These are phyloP conservation scores for Oncorhynchus keta DNA, from an alignment of 2,113 vertebrate genomes.

Conservation along the genomic window DNA sequence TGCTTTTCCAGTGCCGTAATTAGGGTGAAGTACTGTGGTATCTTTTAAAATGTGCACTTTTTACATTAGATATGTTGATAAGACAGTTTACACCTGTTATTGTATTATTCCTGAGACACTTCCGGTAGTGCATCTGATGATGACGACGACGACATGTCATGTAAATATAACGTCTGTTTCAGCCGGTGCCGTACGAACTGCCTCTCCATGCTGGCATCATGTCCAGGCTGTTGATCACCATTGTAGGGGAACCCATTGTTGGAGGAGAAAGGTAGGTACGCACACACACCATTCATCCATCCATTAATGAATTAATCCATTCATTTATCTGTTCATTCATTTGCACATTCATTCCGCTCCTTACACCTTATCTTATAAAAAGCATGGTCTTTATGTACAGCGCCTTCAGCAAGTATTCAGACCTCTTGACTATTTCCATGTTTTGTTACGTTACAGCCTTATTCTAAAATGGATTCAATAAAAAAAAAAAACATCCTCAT, in stretches of 20 bases:
- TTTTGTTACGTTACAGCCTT: too few species aligned
- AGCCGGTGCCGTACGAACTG: conserved; percentile 73
- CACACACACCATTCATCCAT: background rate
- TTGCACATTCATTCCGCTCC: too few species aligned
- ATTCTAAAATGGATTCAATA: too few species aligned
- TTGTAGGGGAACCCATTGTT: conserved; percentile 68
- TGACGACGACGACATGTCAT: too few species aligned
- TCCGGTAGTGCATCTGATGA: background rate
- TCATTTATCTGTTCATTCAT: too few species aligned
- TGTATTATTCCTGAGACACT: background rate
- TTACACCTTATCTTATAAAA: background rate
- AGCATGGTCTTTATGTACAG: background rate
- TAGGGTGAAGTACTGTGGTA: background rate
- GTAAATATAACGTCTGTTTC: conserved; percentile 40
- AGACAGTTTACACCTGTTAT: background rate
- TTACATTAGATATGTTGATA: conserved; percentile 11
- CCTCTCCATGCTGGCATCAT: conserved; percentile 75
- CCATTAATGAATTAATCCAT: background rate
- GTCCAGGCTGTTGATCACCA: conserved; percentile 73
- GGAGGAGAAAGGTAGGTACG: conserved; percentile 66
- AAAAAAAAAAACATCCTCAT: too few species aligned
- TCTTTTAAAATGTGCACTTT: too few species aligned
- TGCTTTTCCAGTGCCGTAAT: conserved; percentile 1
- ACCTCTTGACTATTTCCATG: too few species aligned
- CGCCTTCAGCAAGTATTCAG: too few species aligned